phyloP scores from a whole-genome alignment of 2,888 invertebrate species.

The Zygothrica quintamaculata region DNA sequence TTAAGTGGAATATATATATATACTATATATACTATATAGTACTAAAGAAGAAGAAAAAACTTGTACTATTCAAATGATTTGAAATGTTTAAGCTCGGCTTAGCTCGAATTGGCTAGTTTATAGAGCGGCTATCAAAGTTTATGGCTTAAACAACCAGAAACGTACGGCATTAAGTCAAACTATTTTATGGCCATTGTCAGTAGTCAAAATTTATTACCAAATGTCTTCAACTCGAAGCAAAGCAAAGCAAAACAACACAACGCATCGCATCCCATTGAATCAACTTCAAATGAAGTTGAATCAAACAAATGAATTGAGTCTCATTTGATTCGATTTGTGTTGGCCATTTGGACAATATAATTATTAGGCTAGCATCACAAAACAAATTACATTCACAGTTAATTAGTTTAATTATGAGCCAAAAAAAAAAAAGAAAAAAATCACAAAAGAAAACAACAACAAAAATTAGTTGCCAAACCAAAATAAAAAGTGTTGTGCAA shows the following conservation, averaged over 20 bases:
- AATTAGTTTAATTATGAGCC: slow-evolving; percentile 72
- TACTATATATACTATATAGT: slow-evolving; percentile 22
- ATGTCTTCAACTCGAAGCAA: no score
- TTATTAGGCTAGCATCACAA: slow-evolving; percentile 45
- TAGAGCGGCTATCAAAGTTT: slow-evolving; percentile 55
- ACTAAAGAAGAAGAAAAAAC: no score
- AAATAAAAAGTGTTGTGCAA: slow-evolving; percentile 47
- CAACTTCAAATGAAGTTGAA: no score
- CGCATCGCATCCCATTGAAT: neutral
- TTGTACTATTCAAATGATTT: slow-evolving; percentile 44
- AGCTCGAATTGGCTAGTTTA: slow-evolving; percentile 55
- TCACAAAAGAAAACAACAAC: slow-evolving; percentile 10
- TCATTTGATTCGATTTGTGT: no score
- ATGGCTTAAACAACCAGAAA: slow-evolving; percentile 68
- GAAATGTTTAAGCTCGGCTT: slow-evolving; percentile 17
- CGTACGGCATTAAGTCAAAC: slow-evolving; percentile 56
- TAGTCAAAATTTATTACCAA: slow-evolving; percentile 47
- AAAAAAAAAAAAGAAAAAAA: slow-evolving; percentile 10
- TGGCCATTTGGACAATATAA: slow-evolving; percentile 37
- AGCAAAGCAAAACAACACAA: no score
- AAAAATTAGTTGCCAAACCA: slow-evolving; percentile 47
- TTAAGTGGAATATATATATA: slow-evolving; percentile 21
- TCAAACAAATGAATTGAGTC: no score
- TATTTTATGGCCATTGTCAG: slow-evolving; percentile 44
- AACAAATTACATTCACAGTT: slow-evolving; percentile 55